Percentiles rank a stretch among this genome's conserved stretches.
Evolutionary conservation across 2,113 vertebrate genomes (phyloP).

Genomic region (Calidris pugnax): DNA sequence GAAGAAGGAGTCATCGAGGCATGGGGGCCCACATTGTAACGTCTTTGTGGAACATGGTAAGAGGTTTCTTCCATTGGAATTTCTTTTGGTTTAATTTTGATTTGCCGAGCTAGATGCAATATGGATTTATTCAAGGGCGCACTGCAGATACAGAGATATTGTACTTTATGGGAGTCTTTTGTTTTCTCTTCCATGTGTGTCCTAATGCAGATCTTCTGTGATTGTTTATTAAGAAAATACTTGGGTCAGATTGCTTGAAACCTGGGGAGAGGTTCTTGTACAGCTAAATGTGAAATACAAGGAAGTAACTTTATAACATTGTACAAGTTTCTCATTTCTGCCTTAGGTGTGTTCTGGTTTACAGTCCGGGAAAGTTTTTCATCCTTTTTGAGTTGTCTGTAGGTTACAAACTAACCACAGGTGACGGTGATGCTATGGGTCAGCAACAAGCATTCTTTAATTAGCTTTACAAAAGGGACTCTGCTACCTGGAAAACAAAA

Average conservation of each 20-base stretch:
- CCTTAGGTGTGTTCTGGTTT: neutral
- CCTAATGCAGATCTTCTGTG: neutral
- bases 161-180: neutral
- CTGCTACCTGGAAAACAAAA: neutral
- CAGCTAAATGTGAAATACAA: neutral
- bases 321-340: neutral
- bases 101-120: neutral
- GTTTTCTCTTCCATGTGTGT: neutral
- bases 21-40: constrained; percentile 87
- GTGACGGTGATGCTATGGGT: neutral
- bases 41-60: constrained; percentile 96
- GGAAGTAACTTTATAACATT: neutral
- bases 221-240: neutral
- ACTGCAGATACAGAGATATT: neutral
- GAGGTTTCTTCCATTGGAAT: constrained; percentile 6
- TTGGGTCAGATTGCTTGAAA: neutral
- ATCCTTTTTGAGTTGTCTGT: neutral
- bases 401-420: neutral
- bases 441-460: neutral
- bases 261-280: neutral
- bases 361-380: neutral
- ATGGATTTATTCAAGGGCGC: neutral
- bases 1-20: constrained; percentile 87
- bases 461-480: neutral
- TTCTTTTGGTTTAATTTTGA: neutral